A percentile compares a stretch with the other conserved stretches of the same genome.
Conservation (phyloP, 2,113 vertebrate species). For the Rhegmatorhina hoffmannsi region DNA sequence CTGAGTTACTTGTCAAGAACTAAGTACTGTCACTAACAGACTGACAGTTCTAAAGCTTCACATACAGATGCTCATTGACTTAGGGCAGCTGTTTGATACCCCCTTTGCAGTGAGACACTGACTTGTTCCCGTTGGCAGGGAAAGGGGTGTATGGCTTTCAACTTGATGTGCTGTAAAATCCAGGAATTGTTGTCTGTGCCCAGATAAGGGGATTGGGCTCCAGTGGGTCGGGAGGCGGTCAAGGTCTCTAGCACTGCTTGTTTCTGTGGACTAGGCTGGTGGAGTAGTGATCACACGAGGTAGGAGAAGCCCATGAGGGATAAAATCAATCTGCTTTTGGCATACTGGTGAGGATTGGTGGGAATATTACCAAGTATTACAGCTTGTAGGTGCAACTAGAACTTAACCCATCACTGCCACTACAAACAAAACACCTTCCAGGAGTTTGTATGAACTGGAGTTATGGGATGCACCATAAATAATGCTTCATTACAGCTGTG, state of each 20-base stretch:
- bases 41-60: neutral
- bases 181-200: neutral
- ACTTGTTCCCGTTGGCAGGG: neutral
- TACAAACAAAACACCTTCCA: neutral
- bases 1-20: neutral
- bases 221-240: neutral
- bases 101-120: neutral
- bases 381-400: neutral
- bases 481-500: neutral
- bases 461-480: neutral
- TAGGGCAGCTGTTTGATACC: neutral
- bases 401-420: neutral
- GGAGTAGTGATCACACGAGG: neutral
- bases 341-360: neutral
- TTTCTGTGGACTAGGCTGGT: neutral
- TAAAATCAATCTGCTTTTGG: neutral
- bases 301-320: neutral
- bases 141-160: neutral
- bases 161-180: neutral
- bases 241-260: neutral
- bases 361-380: neutral
- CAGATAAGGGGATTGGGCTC: neutral
- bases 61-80: neutral
- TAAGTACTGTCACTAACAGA: neutral
- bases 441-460: neutral